A percentile compares a stretch with the other conserved stretches of the same genome.
Conservation (phyloP, 2,888 invertebrate genomes). For the Parthenolecanium corni region DNA sequence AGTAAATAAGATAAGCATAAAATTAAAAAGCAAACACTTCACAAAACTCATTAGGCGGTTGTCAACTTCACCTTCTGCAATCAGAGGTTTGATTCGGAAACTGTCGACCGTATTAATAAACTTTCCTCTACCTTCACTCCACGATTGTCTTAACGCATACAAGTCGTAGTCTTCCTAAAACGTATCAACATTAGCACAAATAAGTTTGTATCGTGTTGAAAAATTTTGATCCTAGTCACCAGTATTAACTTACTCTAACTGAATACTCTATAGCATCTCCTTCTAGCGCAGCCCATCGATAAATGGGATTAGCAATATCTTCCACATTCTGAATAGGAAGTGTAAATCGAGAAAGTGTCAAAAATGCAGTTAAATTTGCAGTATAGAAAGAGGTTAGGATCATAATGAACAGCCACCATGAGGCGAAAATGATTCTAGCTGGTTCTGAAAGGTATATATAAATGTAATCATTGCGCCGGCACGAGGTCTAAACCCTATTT, state of each 20-base stretch:
- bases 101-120: slow-evolving; percentile 28
- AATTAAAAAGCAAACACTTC: too few species aligned
- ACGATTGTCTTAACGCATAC: slow-evolving; percentile 22
- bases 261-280: slow-evolving; percentile 59
- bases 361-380: slow-evolving; percentile 77
- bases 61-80: slow-evolving; percentile 22
- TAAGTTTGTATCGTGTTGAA: too few species aligned
- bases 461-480: too few species aligned
- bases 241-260: slow-evolving; percentile 39
- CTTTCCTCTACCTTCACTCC: slow-evolving; percentile 30
- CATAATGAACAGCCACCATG: slow-evolving; percentile 86
- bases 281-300: slow-evolving; percentile 56
- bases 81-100: slow-evolving; percentile 24
- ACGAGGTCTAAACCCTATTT: too few species aligned
- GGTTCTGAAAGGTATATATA: slow-evolving; percentile 52
- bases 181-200: neutral
- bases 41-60: too few species aligned
- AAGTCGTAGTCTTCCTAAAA: slow-evolving; percentile 26
- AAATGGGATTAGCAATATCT: slow-evolving; percentile 53
- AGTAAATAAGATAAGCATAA: too few species aligned
- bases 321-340: slow-evolving; percentile 58
- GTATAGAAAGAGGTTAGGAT: slow-evolving; percentile 81
- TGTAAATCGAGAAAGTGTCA: slow-evolving; percentile 73
- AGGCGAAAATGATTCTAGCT: slow-evolving; percentile 69
- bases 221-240: neutral